A percentile compares a stretch with the other conserved stretches of the same genome.
Evolutionary conservation across 2,113 vertebrate genomes (phyloP).

Genomic region (Orientallactaga bullata): DNA sequence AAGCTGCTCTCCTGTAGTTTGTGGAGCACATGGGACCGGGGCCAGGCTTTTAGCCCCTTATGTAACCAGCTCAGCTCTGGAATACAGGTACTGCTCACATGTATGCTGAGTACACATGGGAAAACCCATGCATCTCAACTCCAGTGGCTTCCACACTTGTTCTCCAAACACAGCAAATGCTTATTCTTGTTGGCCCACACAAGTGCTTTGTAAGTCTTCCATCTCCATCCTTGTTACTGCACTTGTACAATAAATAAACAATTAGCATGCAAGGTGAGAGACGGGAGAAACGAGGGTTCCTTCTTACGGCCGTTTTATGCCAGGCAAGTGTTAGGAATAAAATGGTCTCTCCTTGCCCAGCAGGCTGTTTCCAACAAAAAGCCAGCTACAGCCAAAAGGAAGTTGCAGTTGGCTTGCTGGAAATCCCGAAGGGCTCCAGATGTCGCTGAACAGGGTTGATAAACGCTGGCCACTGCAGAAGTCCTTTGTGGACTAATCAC

Average conservation of each 20-base stretch:
- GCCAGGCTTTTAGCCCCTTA: background rate
- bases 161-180: background rate
- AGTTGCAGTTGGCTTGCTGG: background rate
- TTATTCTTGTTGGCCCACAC: background rate
- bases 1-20: slow-evolving; percentile 52
- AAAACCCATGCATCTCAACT: background rate
- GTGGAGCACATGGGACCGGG: background rate
- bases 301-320: background rate
- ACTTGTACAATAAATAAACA: background rate
- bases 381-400: background rate
- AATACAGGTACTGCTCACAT: background rate
- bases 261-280: background rate
- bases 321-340: background rate
- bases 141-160: background rate
- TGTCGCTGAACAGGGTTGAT: background rate
- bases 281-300: background rate
- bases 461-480: background rate
- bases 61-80: background rate
- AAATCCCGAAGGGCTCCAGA: background rate
- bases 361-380: slow-evolving; percentile 30
- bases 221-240: background rate
- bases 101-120: background rate
- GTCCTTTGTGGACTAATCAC: background rate
- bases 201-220: background rate
- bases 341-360: background rate